Base-by-base conservation (phyloP, 2,888 invertebrate genomes). In the Phrixothrix hirtus region DNA sequence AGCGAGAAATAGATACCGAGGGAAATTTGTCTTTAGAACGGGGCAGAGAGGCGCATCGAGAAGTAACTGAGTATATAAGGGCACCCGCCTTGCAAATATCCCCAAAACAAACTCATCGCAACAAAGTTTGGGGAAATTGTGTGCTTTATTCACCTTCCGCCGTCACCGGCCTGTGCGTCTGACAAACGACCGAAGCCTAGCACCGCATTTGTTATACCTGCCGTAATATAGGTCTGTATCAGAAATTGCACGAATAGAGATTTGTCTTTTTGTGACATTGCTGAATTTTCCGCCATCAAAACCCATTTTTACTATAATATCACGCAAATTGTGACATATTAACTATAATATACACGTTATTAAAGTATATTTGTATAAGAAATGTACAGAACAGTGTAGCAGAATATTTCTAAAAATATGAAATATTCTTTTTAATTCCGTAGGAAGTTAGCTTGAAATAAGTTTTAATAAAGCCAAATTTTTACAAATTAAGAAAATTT, bases 1-100 rank as follows among this genome's bases (percentile, higher is more conserved):
- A 71, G 67, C 67, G 69, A 70, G 71, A 70, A 71, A 71, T 66
- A 72, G 74, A 72, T 72, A 72, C 69, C 58, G 60, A 58, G 53
- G 63, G 61, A 66, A 72, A 74, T 73, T 74, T 74, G 72, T 73
- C 72, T 72, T 69, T 57, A 58, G 43, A 45, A 52, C 53, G 57
- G 53, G 52, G 50, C 42, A 53, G 42, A 27, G 51, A 43, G 43
- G 42, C 41, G 54, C 38, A 44, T 54, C 42, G 50, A 44, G 55
- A 53, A 49, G 44, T 49, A 51, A 46, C 57, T 42, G 29, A 46
- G 49, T 58, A 51, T 58, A 59, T 60, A 52, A 52, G 59, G 59
- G 61, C 57, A 55, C 60, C 60, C 60, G 61, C 50, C 61, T 60
- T 57, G 60, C 61, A 61, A 61, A 61, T 60, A 59, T 59, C 55